Conservation (phyloP, 2,113 vertebrate genomes). For the Mus pahari region DNA sequence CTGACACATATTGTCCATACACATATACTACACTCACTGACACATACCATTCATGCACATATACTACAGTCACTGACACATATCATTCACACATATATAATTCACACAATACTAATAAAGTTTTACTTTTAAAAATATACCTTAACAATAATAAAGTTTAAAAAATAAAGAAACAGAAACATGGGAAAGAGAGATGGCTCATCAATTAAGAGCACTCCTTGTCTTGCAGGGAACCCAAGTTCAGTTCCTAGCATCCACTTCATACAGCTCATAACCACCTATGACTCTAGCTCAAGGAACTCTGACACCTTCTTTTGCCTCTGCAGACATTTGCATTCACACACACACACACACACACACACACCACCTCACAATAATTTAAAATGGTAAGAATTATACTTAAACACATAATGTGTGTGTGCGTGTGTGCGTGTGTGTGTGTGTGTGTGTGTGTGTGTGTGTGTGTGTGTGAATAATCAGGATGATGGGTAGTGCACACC, state of each 20-base stretch:
- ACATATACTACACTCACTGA: too few relatives aligned
- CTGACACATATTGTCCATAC: too few relatives aligned
- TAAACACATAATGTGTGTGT: not conserved
- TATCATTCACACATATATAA: not conserved
- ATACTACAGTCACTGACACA: not conserved
- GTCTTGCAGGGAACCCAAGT: not conserved
- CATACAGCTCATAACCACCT: not conserved
- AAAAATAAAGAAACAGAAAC: not conserved
- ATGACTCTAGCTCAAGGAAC: not conserved
- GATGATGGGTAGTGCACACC: not conserved
- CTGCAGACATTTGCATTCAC: not conserved
- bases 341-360: not conserved
- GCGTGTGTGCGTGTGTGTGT: too few relatives aligned
- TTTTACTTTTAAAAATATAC: not conserved
- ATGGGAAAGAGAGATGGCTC: not conserved
- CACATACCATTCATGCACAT: too few relatives aligned
- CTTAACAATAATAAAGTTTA: not conserved
- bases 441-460: too few relatives aligned
- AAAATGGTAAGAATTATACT: not conserved
- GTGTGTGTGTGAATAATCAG: not conserved
- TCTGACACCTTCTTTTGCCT: not conserved
- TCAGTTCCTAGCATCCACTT: not conserved
- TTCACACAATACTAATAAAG: too few relatives aligned
- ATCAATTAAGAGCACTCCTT: not conserved
- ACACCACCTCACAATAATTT: not conserved